phyloP scores from a whole-genome alignment of 2,113 vertebrate genomes.

The Deroptyus accipitrinus region DNA sequence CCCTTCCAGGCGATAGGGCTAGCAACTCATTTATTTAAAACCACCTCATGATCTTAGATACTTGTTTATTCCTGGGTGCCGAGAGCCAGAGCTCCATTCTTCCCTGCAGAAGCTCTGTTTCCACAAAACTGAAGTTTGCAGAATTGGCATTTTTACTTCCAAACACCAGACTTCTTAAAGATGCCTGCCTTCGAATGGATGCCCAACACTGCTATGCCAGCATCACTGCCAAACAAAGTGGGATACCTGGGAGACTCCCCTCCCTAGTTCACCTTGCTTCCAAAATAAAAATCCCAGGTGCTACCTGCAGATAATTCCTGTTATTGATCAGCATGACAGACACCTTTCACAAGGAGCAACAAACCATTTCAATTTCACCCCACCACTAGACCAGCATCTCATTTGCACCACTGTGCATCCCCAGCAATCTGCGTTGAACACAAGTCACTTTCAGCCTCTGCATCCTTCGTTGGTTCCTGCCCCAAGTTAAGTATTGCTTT shows the following conservation, averaged over 20 bases:
- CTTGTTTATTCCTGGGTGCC: no score
- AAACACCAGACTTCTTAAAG: neutral
- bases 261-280: neutral
- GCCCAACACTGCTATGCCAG: neutral
- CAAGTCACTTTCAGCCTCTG: neutral
- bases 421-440: neutral
- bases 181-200: neutral
- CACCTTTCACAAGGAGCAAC: neutral
- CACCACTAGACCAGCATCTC: neutral
- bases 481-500: neutral
- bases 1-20: neutral
- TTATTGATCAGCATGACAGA: neutral
- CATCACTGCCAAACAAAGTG: neutral
- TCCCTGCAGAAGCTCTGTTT: neutral
- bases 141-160: neutral
- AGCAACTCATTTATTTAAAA: neutral
- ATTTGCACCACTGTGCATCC: neutral
- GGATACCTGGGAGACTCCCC: neutral
- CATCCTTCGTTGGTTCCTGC: neutral
- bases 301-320: neutral
- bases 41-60: neutral
- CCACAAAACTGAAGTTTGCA: neutral
- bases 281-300: neutral
- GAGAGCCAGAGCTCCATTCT: neutral
- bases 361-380: neutral